phyloP scores from a whole-genome alignment of 2,113 vertebrate genomes.

The Heteronetta atricapilla region DNA sequence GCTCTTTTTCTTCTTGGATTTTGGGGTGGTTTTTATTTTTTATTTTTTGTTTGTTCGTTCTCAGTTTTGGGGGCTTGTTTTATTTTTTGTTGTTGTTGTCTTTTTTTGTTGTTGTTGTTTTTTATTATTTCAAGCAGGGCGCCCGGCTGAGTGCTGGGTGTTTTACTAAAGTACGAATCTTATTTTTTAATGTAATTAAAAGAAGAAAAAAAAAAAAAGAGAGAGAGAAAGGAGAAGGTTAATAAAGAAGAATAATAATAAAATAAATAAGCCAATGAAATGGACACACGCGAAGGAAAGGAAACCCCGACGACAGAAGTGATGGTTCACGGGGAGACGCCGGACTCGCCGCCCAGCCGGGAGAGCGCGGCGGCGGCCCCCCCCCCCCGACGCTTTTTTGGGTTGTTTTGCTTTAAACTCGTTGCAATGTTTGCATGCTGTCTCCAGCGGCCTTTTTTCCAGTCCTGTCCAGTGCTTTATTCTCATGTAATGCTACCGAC shows the following conservation, averaged over 20 bases:
- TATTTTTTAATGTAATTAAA: slow-evolving; percentile 80
- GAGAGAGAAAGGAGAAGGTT: not conserved
- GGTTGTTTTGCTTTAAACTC: slow-evolving; percentile 80
- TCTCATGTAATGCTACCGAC: slow-evolving; percentile 85
- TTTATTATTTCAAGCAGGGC: slow-evolving; percentile 77
- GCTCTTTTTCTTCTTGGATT: slow-evolving; percentile 40
- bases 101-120: slow-evolving; percentile 46
- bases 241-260: slow-evolving; percentile 46
- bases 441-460: slow-evolving; percentile 87
- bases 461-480: slow-evolving; percentile 93
- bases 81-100: not conserved
- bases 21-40: not conserved
- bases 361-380: slow-evolving; percentile 63
- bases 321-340: slow-evolving; percentile 53
- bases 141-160: slow-evolving; percentile 47
- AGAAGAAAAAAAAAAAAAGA: not conserved
- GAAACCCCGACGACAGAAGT: slow-evolving; percentile 54
- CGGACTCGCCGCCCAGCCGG: slow-evolving; percentile 18
- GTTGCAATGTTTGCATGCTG: slow-evolving; percentile 87
- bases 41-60: slow-evolving; percentile 46
- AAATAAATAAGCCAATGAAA: slow-evolving; percentile 57
- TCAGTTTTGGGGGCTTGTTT: not conserved
- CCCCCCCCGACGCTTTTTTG: slow-evolving; percentile 47
- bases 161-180: slow-evolving; percentile 84
- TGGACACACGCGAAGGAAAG: not conserved